These are phyloP conservation scores for Lepus timidus DNA, from an alignment of 2,113 vertebrate genomes.

Conservation along the genomic window DNA sequence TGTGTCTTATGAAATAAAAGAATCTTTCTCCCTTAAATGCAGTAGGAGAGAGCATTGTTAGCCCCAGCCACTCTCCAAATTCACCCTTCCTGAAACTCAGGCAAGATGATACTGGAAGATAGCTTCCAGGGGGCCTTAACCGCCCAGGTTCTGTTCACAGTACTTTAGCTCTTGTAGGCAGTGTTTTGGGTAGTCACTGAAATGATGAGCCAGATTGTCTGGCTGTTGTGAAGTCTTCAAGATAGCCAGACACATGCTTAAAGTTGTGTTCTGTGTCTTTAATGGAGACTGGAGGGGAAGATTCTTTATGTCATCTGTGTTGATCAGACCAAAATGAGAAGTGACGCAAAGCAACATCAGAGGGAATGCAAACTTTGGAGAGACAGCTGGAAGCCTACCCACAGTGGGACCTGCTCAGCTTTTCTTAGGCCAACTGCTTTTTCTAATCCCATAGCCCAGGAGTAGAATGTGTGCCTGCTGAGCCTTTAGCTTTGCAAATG, in stretches of 20 bases:
- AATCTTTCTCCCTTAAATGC: background rate
- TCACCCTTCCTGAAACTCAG: background rate
- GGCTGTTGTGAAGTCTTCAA: background rate
- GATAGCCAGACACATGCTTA: slow-evolving; percentile 12
- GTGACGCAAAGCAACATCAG: background rate
- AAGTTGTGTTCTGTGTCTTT: background rate
- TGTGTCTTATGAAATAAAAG: background rate
- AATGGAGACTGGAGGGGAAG: background rate
- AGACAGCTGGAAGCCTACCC: background rate
- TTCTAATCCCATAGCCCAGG: background rate
- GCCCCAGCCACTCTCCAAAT: background rate
- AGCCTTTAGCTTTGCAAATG: background rate
- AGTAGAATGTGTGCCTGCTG: background rate
- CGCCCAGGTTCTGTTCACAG: background rate
- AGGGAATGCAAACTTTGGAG: background rate
- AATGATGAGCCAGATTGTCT: background rate
- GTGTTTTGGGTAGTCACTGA: background rate
- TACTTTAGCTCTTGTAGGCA: background rate
- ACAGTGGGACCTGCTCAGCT: background rate
- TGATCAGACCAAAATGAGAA: slow-evolving; percentile 46
- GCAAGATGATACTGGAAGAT: background rate
- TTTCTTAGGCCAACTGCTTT: background rate
- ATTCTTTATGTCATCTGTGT: background rate
- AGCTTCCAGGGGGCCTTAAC: background rate
- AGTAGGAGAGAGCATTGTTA: background rate